Base-by-base conservation (phyloP, 2,797 vertebrate genomes). In the Schizopygopsis malacanthus region DNA sequence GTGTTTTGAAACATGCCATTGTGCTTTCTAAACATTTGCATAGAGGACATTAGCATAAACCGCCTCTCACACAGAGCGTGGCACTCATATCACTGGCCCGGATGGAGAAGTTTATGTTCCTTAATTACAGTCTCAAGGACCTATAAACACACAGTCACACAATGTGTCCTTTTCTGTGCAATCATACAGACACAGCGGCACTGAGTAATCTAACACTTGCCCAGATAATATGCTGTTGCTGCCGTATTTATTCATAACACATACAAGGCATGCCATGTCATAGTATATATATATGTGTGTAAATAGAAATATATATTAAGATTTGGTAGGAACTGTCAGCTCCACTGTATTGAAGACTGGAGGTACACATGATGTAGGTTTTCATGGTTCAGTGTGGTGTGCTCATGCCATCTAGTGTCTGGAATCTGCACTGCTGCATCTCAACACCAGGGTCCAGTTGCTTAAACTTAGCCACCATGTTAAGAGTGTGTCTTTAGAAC, bases 391-490 rank as follows among this genome's bases (percentile, higher is more conserved):
- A 41, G 41, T 89, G 87, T 93, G 94, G 91, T 88, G 88, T 91
- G 88, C 93, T 95, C 92, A 65, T 95, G 94, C 94, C 96, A 95
- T 93, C 95, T 92, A 89, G 93, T 95, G 96, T 90, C 81, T 89
- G 88, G 86, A 84, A 91, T 93, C 85, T 92, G 59, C 85, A 91
- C 69, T 87, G 86, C 39, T 83, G 33, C 25, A 15, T 18, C 47
- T 81, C 39, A 7, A 18, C 59, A 71, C 8, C 12, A 15, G 90
- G 89, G 89, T 83, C 45, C 45, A 22, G 54, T 18, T 59, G 22
- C 22, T 11, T n/a, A 56, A 56, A 56, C 54, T 7, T 20, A 20
- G 52, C 18, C 15, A 52, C 50, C 50, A 2, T 20, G 16, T 18
- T 54, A 6, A 47, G 12, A 47, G 11, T 47, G 11, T 45, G 45